Percentiles rank a stretch among this genome's conserved stretches.
phyloP scores from a whole-genome alignment of 2,888 invertebrate genomes.

The Drosophila tripunctata region DNA sequence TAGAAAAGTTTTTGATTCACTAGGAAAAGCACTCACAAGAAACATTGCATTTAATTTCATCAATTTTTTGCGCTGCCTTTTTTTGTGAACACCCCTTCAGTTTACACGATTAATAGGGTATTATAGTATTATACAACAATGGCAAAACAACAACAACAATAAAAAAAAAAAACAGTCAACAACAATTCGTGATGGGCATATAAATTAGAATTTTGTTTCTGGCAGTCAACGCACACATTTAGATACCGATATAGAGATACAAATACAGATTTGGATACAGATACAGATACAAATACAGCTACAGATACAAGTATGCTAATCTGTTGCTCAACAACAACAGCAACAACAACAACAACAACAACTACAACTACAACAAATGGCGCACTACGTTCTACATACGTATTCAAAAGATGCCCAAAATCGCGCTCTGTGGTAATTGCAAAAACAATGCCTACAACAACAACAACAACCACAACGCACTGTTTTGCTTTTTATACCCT shows the following conservation, averaged over 20 bases:
- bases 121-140: conserved; percentile 16
- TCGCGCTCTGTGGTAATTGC: conserved; percentile 24
- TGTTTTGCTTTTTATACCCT: too few species aligned
- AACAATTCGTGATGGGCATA: conserved; percentile 26
- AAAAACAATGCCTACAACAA: conserved; percentile 11
- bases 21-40: too few species aligned
- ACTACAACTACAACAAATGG: conserved; percentile 13
- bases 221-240: background rate
- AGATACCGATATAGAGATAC: background rate
- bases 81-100: too few species aligned
- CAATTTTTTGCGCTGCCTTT: too few species aligned
- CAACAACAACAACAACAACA: background rate
- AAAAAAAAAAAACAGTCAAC: conserved; percentile 5
- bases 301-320: conserved; percentile 29
- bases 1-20: too few species aligned
- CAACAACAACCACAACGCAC: conserved; percentile 6
- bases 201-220: conserved; percentile 21
- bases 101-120: background rate
- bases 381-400: too few species aligned
- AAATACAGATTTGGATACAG: background rate
- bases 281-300: background rate
- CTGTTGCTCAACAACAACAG: conserved; percentile 9
- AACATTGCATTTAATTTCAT: too few species aligned
- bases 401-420: conserved; percentile 34
- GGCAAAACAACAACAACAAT: conserved; percentile 3